Percentiles rank a stretch among this genome's conserved stretches.
Evolutionary conservation across 30 jellyfish, hydroid and myxozoan genomes (phyloP).

Genomic region (Mastigias papua): DNA sequence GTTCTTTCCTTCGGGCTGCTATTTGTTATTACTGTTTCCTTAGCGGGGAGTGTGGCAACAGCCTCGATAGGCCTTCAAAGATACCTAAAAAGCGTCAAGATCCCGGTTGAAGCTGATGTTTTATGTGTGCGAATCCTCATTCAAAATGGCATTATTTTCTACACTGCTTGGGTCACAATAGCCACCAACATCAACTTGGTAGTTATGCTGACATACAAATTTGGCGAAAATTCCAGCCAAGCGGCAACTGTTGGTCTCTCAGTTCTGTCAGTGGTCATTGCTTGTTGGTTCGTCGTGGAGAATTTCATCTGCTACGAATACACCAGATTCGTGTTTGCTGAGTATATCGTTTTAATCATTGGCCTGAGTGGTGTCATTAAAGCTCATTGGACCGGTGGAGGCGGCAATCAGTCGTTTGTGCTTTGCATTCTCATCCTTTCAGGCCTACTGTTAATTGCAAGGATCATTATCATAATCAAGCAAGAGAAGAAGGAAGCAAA

Average conservation of each 20-base stretch:
- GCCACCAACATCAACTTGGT: slow-evolving; percentile 67
- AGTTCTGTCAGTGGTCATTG: slow-evolving; percentile 42
- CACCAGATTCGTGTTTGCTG: slow-evolving; percentile 58
- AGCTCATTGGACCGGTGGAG: slow-evolving; percentile 67
- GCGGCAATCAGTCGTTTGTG: slow-evolving; percentile 59
- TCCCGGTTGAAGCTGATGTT: slow-evolving; percentile 41
- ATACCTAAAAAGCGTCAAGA: slow-evolving; percentile 13
- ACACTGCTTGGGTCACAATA: slow-evolving; percentile 66
- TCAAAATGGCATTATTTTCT: slow-evolving; percentile 69
- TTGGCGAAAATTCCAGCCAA: not conserved
- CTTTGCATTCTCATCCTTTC: slow-evolving; percentile 23
- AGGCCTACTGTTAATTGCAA: slow-evolving; percentile 21
- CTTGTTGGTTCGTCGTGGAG: slow-evolving; percentile 72
- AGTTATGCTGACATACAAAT: slow-evolving; percentile 35
- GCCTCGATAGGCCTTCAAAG: slow-evolving; percentile 67
- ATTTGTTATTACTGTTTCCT: slow-evolving; percentile 27
- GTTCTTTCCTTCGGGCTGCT: slow-evolving; percentile 44
- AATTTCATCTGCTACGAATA: slow-evolving; percentile 32
- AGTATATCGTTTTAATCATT: slow-evolving; percentile 60
- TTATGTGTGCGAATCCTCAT: slow-evolving; percentile 62
- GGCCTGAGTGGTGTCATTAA: slow-evolving; percentile 62
- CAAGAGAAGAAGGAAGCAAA: slow-evolving; percentile 23
- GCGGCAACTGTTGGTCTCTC: slow-evolving; percentile 68
- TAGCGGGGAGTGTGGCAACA: slow-evolving; percentile 45
- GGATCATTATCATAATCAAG: slow-evolving; percentile 7